phyloP scores from a whole-genome alignment of 2,888 invertebrate species.

The Idaea aversata region DNA sequence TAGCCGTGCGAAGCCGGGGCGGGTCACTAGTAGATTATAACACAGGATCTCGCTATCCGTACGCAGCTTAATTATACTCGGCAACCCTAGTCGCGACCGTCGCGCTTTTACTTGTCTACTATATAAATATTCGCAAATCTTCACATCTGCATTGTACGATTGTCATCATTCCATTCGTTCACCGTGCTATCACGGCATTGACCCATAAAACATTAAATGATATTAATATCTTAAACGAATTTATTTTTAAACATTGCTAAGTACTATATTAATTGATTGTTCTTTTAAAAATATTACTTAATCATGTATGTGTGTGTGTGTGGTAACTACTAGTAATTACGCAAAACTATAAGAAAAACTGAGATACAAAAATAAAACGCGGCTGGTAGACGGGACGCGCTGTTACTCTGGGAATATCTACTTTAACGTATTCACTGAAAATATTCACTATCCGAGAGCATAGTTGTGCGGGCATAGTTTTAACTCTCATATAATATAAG shows the following conservation, averaged over 20 bases:
- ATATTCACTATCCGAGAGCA: conserved; percentile 32
- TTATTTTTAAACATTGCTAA: neutral
- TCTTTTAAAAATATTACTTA: neutral
- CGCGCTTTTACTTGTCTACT: neutral
- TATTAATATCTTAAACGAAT: neutral
- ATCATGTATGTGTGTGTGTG: neutral
- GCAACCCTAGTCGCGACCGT: neutral
- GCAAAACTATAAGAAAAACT: conserved; percentile 37
- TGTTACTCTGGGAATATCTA: conserved; percentile 35
- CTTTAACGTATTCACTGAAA: conserved; percentile 37
- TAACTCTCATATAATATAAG: neutral
- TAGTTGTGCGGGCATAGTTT: neutral
- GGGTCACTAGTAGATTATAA: too few relatives aligned
- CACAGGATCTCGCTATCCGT: too few relatives aligned
- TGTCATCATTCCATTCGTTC: neutral
- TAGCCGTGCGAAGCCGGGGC: too few relatives aligned
- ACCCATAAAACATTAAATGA: neutral
- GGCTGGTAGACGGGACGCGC: conserved; percentile 34
- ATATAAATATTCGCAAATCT: neutral
- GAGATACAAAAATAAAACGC: conserved; percentile 49
- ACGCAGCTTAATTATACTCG: too few relatives aligned
- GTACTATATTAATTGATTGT: neutral
- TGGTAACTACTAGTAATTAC: conserved; percentile 31
- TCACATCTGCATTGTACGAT: neutral
- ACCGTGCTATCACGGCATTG: conserved; percentile 2